Evolutionary conservation across 35 echinoderm and acorn worm genomes (phyloP), one percentile per base, ranked within the genome.

Genomic region (Ophioderma brevispina): DNA sequence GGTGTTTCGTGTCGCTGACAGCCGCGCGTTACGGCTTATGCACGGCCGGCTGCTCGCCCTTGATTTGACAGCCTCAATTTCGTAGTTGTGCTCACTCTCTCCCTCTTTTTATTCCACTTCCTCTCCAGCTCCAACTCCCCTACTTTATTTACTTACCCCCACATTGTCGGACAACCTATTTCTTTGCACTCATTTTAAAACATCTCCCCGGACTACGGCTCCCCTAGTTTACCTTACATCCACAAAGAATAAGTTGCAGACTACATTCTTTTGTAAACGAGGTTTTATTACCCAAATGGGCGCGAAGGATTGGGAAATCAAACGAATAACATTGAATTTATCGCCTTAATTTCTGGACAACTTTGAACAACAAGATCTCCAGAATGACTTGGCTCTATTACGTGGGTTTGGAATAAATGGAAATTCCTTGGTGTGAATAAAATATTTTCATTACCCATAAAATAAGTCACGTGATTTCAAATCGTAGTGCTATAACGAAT

Each of bases 281-380:
- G 10, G 17, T 70, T 25, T 70, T 30, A 70, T 70, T 70, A 70
- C 59, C 28, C 59, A 70, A 70, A 70, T 70, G 59, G n/a, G 10
- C 28, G 59, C 8, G n/a, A 70, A 70, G 17, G 28, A 70, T 70
- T 70, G 59, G 59, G 59, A 70, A 70, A 70, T 70, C 59, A 70
- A 70, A 70, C 59, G 59, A 30, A 70, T 25, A 70, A 70, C 59
- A 70, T 70, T 25, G 59, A 70, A 70, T 70, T 70, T 70, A 70
- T 70, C 59, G 59, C 59, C 59, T 70, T 70, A 70, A 70, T 70
- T 70, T 70, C n/a, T 70, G 59, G 28, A 70, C 59, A 70, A 70
- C 28, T 70, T 18, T 70, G 23, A 70, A 70, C 59, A 70, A 70
- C 59, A 70, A 70, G 59, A 70, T 70, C 28, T 18, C n/a, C n/a